phyloP scores from a whole-genome alignment of 1,140 invertebrate species.

The Telenomus remus region DNA sequence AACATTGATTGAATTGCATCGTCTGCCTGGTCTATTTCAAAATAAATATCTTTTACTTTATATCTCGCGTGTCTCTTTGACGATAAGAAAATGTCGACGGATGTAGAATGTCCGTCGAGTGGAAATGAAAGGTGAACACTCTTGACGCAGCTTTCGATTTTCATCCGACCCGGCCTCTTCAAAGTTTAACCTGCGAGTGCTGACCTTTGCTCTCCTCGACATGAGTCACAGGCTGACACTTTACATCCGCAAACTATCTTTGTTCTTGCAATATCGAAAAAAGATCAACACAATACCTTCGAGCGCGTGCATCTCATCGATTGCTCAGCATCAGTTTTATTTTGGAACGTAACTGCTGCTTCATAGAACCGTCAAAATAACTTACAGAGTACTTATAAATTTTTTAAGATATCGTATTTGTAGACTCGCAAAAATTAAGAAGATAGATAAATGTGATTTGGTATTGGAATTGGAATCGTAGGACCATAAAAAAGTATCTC shows the following conservation, averaged over 20 bases:
- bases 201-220: slow-evolving; percentile 44
- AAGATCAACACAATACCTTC: slow-evolving; percentile 42
- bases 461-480: no score
- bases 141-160: slow-evolving; percentile 21
- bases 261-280: slow-evolving; percentile 30
- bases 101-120: background rate
- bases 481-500: no score
- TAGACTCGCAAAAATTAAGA: no score
- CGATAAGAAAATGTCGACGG: slow-evolving; percentile 1
- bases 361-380: no score
- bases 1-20: no score
- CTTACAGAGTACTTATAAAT: no score
- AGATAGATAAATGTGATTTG: no score
- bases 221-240: slow-evolving; percentile 43
- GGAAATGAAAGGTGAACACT: slow-evolving; percentile 8
- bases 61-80: background rate
- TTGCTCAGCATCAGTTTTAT: background rate
- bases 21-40: no score
- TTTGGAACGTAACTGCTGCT: no score
- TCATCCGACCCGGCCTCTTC: slow-evolving; percentile 31
- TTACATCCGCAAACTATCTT: slow-evolving; percentile 53
- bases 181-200: slow-evolving; percentile 41
- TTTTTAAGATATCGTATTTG: no score
- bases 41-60: no score
- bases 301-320: slow-evolving; percentile 12